Evolutionary conservation across 2,113 vertebrate species (phyloP).

Genomic region (Alethe diademata): DNA sequence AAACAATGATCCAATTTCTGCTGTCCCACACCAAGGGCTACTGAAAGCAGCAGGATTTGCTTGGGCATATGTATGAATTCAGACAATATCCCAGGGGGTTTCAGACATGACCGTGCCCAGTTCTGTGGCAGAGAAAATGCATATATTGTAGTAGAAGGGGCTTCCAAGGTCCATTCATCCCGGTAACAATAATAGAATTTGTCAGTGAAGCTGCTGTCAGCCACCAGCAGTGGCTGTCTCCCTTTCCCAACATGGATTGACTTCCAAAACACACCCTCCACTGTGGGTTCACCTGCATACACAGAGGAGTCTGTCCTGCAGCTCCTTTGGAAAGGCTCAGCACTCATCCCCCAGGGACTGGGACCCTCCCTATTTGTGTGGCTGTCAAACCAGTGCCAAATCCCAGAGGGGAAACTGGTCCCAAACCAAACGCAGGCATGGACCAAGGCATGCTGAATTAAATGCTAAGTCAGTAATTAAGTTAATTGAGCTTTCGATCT

Average conservation of each 20-base stretch:
- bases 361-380: not conserved
- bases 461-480: not conserved
- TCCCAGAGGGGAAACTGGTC: not conserved
- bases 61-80: not conserved
- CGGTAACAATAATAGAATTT: not conserved
- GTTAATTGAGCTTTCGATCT: not conserved
- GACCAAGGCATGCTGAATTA: rapidly evolving
- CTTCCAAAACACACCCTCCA: not conserved
- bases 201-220: not conserved
- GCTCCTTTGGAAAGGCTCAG: not conserved
- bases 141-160: not conserved
- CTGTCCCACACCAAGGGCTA: not conserved
- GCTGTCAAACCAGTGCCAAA: rapidly evolving
- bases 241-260: not conserved
- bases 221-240: not conserved
- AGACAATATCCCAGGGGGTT: not conserved
- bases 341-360: rapidly evolving
- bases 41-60: not conserved
- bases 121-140: not conserved
- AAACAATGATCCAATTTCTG: not conserved
- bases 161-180: not conserved
- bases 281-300: not conserved
- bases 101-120: not conserved
- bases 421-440: rapidly evolving
- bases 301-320: not conserved